These are phyloP conservation scores for Pocota personata DNA, from an alignment of 2,888 invertebrate genomes.

Conservation along the genomic window DNA sequence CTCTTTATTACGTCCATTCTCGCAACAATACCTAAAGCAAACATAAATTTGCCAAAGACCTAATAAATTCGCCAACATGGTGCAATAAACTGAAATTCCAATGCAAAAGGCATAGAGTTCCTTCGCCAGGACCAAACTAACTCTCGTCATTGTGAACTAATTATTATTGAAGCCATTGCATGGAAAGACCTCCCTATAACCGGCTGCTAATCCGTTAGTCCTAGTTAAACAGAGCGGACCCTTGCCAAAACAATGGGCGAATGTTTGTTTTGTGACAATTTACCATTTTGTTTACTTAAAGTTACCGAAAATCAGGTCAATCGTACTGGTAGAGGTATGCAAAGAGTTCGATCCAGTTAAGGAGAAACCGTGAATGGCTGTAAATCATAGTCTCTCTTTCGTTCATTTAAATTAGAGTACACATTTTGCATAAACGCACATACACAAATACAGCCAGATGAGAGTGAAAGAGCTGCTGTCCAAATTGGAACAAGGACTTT, in stretches of 20 bases:
- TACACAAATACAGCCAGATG: background rate
- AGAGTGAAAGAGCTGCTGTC: slow-evolving; percentile 27
- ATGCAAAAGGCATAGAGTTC: background rate
- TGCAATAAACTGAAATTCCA: slow-evolving; percentile 49
- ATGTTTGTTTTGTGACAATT: slow-evolving; percentile 65
- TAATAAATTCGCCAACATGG: slow-evolving; percentile 60
- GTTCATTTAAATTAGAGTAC: slow-evolving; percentile 51
- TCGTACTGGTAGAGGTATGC: slow-evolving; percentile 28
- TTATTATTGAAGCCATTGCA: slow-evolving; percentile 55
- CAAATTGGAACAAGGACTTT: slow-evolving; percentile 21
- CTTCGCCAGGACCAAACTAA: slow-evolving; percentile 24
- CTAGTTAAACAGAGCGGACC: background rate
- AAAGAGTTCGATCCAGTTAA: slow-evolving; percentile 69
- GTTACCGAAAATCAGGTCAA: slow-evolving; percentile 71
- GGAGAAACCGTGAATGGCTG: slow-evolving; percentile 38
- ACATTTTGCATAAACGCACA: slow-evolving; percentile 49
- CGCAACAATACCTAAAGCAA: slow-evolving; percentile 59
- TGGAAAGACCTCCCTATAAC: slow-evolving; percentile 39
- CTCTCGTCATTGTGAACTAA: slow-evolving; percentile 54
- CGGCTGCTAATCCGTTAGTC: slow-evolving; percentile 59
- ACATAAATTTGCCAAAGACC: slow-evolving; percentile 48
- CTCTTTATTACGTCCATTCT: slow-evolving; percentile 69
- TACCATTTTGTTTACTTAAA: slow-evolving; percentile 63
- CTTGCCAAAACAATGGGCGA: slow-evolving; percentile 37
- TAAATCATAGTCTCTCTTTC: slow-evolving; percentile 35